phyloP scores from a whole-genome alignment of 1,140 invertebrate genomes.

The Philotrypesis tridentata region DNA sequence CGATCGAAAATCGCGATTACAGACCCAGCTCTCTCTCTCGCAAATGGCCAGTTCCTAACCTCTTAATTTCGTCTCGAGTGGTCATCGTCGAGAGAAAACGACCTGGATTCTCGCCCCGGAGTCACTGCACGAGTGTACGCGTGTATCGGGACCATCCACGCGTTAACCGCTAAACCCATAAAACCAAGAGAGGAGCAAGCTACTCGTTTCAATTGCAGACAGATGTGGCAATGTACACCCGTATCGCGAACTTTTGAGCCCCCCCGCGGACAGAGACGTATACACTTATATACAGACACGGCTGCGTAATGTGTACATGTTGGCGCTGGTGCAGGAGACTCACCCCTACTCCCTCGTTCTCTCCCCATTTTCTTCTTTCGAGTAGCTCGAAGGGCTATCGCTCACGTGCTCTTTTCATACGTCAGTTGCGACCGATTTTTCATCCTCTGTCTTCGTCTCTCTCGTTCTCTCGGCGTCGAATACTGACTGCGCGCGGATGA shows the following conservation, averaged over 20 bases:
- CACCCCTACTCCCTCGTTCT: constrained; percentile 45
- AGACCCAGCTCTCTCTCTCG: background rate
- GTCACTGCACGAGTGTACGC: constrained; percentile 17
- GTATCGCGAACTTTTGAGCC: constrained; percentile 49
- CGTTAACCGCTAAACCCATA: constrained; percentile 56
- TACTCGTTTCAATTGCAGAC: constrained; percentile 69
- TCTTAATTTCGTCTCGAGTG: constrained; percentile 47
- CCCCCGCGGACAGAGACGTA: constrained; percentile 5
- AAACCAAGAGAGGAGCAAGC: constrained; percentile 57
- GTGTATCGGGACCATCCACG: background rate
- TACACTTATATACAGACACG: background rate
- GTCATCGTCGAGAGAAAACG: background rate
- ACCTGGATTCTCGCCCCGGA: background rate
- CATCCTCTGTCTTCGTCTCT: constrained; percentile 31
- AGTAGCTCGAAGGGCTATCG: constrained; percentile 55
- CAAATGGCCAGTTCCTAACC: constrained; percentile 35
- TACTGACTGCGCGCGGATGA: background rate
- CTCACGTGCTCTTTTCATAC: constrained; percentile 61
- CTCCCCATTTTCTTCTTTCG: background rate
- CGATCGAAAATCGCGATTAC: constrained; percentile 48
- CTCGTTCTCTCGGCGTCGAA: too few species aligned
- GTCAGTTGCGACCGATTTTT: constrained; percentile 46
- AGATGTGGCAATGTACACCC: constrained; percentile 61
- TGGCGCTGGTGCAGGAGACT: background rate
- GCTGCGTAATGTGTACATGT: constrained; percentile 1